Base-by-base conservation (phyloP, 2,888 invertebrate genomes). In the Plebejus anna region DNA sequence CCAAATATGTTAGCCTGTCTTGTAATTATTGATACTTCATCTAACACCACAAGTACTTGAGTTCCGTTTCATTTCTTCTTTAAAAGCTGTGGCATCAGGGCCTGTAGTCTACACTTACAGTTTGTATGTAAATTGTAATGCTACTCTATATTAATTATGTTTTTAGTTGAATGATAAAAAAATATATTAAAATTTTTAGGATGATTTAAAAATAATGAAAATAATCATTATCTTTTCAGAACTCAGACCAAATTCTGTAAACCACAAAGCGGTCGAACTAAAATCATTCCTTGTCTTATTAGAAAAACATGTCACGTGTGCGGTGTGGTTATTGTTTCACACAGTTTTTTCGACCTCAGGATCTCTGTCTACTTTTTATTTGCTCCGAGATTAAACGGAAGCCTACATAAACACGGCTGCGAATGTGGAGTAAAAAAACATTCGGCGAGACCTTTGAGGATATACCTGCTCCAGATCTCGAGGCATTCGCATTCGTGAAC, bases 1-100 rank as follows among this genome's bases (percentile, higher is more conserved):
- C 83, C 84, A 83, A 83, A 81, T 87, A 84, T 81, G 83, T 82
- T 80, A 83, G 81, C 80, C 80, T 81, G 81, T 81, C 80, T 79
- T 81, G 81, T 79, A 82, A 81, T 81, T 83, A 81, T 81, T 84
- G 81, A 78, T 42, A 66, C 61, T 61, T 61, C 32, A 66, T 32
- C 66, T 32, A 32, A 36, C 66, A 66, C 32, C 11, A 61, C 22
- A 61, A 61, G 32, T 32, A 32, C 32, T 51, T 13, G 3, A 32
- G 66, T 13, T 36, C 61, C 61, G 28, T 61, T 32, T 28, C 61
- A 32, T 61, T 61, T 61, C 28, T 61, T 28, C 22, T 22, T 59
- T 55, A 55, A 51, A 47, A 51, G 13, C 51, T 9, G 9, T 9
- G 9, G 3, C 38, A 5, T 5, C 0, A 38, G 38, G 4, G 38